Base-by-base conservation (phyloP, 2,888 invertebrate species). In the Heliconius ismenius region DNA sequence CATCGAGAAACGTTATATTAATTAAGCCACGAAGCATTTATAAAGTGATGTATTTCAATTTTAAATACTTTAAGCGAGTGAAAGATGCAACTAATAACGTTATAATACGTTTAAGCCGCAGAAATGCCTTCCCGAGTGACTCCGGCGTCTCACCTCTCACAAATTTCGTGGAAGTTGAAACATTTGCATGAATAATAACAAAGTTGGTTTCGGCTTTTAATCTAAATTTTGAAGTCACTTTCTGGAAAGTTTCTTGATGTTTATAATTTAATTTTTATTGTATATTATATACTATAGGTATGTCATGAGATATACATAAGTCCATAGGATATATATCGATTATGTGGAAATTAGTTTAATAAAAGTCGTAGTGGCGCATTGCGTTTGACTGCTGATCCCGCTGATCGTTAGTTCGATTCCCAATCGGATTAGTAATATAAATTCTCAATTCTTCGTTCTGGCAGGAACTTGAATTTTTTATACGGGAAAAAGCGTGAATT, bases 161-260 rank as follows among this genome's bases (percentile, higher is more conserved):
- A 75, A 79, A 77, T 76, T 75, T 65, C 36, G 60, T 63, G 32
- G 64, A 79, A 80, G 76, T 79, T 80, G 65, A 73, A 75, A 76
- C 76, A 75, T 80, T 79, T 78, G 79, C 79, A 78, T 80, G 79
- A 80, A 79, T 80, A 80, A 78, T 80, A 78, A 78, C 75, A 67
- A 77, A 75, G 32, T 76, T 77, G 69, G 75, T 79, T 79, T 79
- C 73, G 79, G 69, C 74, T 76, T 79, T 80, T 78, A 76, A 78
- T 80, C 76, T 76, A 63, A 77, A 80, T 78, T 79, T 75, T 32
- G 62, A 64, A 75, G 68, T 73, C 74, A 32, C 76, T 43, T 65
- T 62, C 43, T 62, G 32, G 58, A 36, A 73, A 74, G 58, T 74
- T 69, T 21, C 68, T 76, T 78, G 43, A 67, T 64, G 58, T 78